phyloP scores from a whole-genome alignment of 2,113 vertebrate species.

The Salvelinus sp. region DNA sequence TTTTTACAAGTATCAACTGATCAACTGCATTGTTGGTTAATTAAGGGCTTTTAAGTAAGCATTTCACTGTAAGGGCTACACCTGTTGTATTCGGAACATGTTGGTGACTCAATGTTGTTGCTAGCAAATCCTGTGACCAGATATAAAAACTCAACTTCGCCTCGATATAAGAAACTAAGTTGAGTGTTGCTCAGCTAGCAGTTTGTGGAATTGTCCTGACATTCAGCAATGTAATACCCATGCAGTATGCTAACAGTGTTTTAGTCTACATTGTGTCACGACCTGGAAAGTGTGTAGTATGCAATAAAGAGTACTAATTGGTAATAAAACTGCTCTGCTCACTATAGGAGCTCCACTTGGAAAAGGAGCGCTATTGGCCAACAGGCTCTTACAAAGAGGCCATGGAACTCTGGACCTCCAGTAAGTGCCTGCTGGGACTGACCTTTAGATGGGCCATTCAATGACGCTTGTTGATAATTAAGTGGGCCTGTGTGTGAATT shows the following conservation, averaged over 20 bases:
- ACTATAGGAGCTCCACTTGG: slow-evolving; percentile 12
- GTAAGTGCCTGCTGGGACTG: slow-evolving; percentile 39
- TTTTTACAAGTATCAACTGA: too few relatives aligned
- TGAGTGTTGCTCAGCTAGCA: too few relatives aligned
- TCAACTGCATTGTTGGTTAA: too few relatives aligned
- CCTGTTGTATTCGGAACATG: too few relatives aligned
- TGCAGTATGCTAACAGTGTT: slow-evolving; percentile 34
- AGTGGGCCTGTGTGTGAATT: slow-evolving; percentile 29
- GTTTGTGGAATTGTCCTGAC: slow-evolving; percentile 28
- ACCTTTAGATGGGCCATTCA: slow-evolving; percentile 43
- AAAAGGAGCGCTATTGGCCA: slow-evolving; percentile 30
- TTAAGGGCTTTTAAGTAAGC: too few relatives aligned
- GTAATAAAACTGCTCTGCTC: slow-evolving; percentile 32
- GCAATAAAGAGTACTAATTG: slow-evolving; percentile 50
- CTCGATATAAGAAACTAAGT: too few relatives aligned
- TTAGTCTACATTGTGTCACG: slow-evolving; percentile 32
- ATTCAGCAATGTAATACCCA: slow-evolving; percentile 21
- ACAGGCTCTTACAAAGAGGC: background rate
- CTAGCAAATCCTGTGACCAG: too few relatives aligned
- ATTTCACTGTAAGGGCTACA: too few relatives aligned
- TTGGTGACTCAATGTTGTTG: too few relatives aligned
- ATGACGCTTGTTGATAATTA: slow-evolving; percentile 28
- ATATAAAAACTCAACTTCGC: too few relatives aligned
- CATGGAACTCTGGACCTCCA: too few relatives aligned
- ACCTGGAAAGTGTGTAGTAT: slow-evolving; percentile 52